Percentiles rank a stretch among this genome's conserved stretches.
Conservation (phyloP, 2,888 invertebrate genomes). For the Drosophila recens region DNA sequence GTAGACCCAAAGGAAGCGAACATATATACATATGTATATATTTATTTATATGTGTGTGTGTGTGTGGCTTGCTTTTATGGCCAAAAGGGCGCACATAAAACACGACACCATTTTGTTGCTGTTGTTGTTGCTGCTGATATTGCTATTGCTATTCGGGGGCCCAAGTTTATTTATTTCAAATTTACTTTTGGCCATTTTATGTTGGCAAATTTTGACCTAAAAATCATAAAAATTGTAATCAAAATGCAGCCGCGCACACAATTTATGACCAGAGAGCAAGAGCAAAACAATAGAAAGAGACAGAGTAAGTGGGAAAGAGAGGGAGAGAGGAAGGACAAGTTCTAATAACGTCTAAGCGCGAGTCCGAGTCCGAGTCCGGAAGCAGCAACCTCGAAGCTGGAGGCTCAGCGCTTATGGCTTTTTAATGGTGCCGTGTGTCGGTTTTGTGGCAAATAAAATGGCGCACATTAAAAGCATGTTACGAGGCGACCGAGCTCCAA, state of each 20-base stretch:
- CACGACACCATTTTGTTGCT: constrained; percentile 58
- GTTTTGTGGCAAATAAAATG: constrained; percentile 80
- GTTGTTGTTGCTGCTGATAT: constrained; percentile 15
- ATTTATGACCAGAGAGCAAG: constrained; percentile 66
- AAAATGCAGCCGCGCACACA: constrained; percentile 65
- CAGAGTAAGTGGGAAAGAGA: background rate
- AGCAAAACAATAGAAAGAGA: constrained; percentile 30
- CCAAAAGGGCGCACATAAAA: constrained; percentile 70
- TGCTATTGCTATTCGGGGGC: constrained; percentile 27
- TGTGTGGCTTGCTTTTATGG: constrained; percentile 55
- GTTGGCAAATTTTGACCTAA: constrained; percentile 82
- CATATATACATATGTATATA: background rate
- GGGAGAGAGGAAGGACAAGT: constrained; percentile 26
- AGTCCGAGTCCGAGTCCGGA: constrained; percentile 59
- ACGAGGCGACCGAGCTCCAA: constrained; percentile 34
- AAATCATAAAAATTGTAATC: constrained; percentile 82
- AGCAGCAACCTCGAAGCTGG: constrained; percentile 48
- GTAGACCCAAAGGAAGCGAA: constrained; percentile 10
- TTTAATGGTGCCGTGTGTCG: constrained; percentile 81
- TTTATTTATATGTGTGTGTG: background rate
- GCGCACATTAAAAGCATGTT: constrained; percentile 78
- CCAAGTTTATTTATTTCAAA: constrained; percentile 75
- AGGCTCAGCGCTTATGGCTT: constrained; percentile 80
- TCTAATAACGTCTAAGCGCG: constrained; percentile 75
- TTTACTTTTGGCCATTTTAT: constrained; percentile 80